These are phyloP conservation scores for Myotis planiceps DNA, from an alignment of 2,797 vertebrate species.

Conservation along the genomic window DNA sequence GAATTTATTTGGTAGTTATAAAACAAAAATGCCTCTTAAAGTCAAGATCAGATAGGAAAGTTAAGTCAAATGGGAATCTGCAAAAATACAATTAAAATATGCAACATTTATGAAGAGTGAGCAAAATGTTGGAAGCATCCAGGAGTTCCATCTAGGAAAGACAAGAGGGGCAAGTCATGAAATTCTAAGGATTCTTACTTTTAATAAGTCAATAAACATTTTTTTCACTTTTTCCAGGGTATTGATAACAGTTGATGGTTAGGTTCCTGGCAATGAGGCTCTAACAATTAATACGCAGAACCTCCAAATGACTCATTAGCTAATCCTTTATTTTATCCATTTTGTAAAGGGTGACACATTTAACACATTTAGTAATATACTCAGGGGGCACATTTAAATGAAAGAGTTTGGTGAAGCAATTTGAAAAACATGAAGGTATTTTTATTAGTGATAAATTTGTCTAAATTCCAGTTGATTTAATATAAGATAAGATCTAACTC, in stretches of 20 bases:
- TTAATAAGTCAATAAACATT: slow-evolving; percentile 36
- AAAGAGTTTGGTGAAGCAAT: slow-evolving; percentile 63
- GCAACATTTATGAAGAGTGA: background rate
- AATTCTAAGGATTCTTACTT: slow-evolving; percentile 6
- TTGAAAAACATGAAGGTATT: slow-evolving; percentile 71
- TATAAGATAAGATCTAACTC: slow-evolving; percentile 51
- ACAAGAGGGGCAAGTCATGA: background rate
- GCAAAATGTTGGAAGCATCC: background rate
- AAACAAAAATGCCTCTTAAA: slow-evolving; percentile 62
- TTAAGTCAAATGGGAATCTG: slow-evolving; percentile 42
- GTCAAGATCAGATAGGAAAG: slow-evolving; percentile 48
- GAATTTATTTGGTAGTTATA: slow-evolving; percentile 68
- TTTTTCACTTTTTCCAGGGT: slow-evolving; percentile 28
- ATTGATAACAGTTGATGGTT: slow-evolving; percentile 57
- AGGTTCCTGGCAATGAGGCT: slow-evolving; percentile 24
- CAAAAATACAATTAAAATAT: slow-evolving; percentile 42
- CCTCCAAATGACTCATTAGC: slow-evolving; percentile 70
- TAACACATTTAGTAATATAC: slow-evolving; percentile 66
- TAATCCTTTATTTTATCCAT: slow-evolving; percentile 59
- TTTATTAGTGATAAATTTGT: slow-evolving; percentile 59
- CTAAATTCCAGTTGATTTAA: slow-evolving; percentile 54
- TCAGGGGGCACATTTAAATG: slow-evolving; percentile 65
- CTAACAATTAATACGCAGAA: slow-evolving; percentile 66
- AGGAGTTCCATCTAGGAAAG: background rate
- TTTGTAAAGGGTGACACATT: slow-evolving; percentile 71